Evolutionary conservation across 2,113 vertebrate species (phyloP).

Genomic region (Felis catus): F.catus_Fca126_mat1.0 CM031412.1:64580001-64580500

Average conservation of each 20-base stretch:
- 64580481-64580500: accelerated
- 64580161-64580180: not conserved
- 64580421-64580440: too few species aligned
- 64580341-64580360: too few species aligned
- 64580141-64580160: not conserved
- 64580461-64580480: not conserved
- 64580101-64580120: not conserved
- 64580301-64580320: not conserved
- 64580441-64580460: not conserved
- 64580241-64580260: not conserved
- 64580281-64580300: not conserved
- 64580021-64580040: not conserved
- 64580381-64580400: not conserved
- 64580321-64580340: not conserved
- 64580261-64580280: not conserved
- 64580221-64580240: not conserved
- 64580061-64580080: not conserved
- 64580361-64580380: not conserved
- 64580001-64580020: not conserved
- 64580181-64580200: not conserved
- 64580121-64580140: not conserved
- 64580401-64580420: not conserved
- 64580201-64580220: not conserved
- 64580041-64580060: not conserved
- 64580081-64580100: not conserved